Conservation (phyloP, 2,797 vertebrate species). For the Aselliscus stoliczkanus region DNA sequence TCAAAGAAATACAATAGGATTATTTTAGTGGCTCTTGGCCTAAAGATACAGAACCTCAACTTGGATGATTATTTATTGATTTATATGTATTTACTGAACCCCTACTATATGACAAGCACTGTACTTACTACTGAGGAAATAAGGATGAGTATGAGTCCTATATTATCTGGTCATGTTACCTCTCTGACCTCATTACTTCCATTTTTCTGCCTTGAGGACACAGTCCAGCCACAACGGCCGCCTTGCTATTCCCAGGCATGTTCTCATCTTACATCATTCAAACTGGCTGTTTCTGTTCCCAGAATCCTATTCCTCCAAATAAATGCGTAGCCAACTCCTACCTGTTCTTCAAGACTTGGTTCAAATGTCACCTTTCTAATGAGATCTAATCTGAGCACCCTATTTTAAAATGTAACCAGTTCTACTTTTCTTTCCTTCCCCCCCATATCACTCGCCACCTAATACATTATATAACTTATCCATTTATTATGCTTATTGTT, state of each 20-base stretch:
- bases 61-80: not conserved
- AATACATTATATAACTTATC: not conserved
- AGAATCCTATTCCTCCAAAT: not conserved
- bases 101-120: not conserved
- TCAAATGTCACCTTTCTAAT: slow-evolving; percentile 19
- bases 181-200: not conserved
- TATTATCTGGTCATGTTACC: not conserved
- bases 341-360: not conserved
- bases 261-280: not conserved
- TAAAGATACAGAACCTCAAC: not conserved
- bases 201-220: not conserved
- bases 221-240: not conserved
- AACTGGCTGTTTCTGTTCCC: not conserved
- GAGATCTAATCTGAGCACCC: not conserved
- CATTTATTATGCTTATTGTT: not conserved
- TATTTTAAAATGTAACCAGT: slow-evolving; percentile 3
- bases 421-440: not conserved
- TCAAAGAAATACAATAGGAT: not conserved
- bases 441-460: not conserved
- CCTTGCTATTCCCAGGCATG: not conserved
- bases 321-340: not conserved
- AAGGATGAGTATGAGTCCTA: not conserved
- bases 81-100: not conserved
- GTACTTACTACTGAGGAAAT: not conserved
- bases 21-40: not conserved